These are phyloP conservation scores for Pardalotus punctatus DNA, from an alignment of 2,113 vertebrate genomes.

Conservation along the genomic window DNA sequence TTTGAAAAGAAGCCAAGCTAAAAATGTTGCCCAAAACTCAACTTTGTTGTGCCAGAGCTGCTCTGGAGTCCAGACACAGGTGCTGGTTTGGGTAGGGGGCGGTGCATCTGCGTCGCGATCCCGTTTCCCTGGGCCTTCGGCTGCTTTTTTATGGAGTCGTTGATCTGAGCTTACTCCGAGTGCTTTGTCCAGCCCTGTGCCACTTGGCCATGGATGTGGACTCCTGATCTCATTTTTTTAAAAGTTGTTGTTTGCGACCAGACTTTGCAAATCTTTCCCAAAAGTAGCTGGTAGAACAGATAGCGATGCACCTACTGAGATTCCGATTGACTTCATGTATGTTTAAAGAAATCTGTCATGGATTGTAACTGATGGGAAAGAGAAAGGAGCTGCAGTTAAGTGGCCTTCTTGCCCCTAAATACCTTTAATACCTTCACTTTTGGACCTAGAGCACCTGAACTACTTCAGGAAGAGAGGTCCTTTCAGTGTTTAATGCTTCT, in stretches of 20 bases:
- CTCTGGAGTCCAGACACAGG: neutral
- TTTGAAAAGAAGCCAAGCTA: neutral
- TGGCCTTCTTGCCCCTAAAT: neutral
- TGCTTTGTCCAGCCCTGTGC: neutral
- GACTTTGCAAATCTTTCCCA: neutral
- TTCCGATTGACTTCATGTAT: rapidly evolving
- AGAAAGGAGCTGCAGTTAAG: neutral
- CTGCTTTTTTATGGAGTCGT: neutral
- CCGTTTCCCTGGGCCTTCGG: neutral
- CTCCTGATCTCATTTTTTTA: neutral
- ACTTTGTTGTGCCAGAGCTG: neutral
- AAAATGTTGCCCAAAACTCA: neutral
- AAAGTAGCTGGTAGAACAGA: neutral
- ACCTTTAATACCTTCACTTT: neutral
- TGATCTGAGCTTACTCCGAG: neutral
- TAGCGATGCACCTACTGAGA: neutral
- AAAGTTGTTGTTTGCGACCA: neutral
- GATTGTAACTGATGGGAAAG: neutral
- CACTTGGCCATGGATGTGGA: neutral
- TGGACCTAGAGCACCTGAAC: neutral
- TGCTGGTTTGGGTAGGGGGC: neutral
- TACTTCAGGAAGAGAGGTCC: neutral
- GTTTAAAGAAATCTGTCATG: neutral
- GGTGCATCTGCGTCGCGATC: neutral
- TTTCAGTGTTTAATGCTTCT: neutral